A percentile compares a stretch with the other conserved stretches of the same genome.
phyloP scores from a whole-genome alignment of 30 jellyfish, hydroid and myxozoan genomes.

The Aurelia sp. region DNA sequence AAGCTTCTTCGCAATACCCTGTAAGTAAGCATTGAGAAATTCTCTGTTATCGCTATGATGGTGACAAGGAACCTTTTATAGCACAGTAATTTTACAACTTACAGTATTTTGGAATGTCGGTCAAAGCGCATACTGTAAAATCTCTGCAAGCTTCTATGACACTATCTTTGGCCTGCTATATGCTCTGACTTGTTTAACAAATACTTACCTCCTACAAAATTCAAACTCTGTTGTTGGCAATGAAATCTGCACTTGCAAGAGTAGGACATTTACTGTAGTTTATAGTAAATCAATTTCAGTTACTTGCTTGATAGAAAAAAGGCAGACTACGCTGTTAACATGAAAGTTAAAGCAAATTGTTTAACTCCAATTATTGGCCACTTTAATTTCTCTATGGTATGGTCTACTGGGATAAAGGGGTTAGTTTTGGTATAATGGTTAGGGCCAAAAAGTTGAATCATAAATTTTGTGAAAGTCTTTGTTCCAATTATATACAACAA shows the following conservation, averaged over 20 bases:
- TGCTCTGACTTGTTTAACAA: neutral
- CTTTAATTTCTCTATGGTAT: neutral
- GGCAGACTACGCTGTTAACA: no score
- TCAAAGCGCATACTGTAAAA: neutral
- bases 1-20: slow-evolving; percentile 31
- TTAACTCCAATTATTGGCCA: slow-evolving; percentile 6
- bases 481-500: no score
- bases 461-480: no score
- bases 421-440: neutral
- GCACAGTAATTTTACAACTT: neutral
- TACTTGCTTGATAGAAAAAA: no score
- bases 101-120: neutral
- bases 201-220: no score
- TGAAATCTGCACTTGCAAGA: no score
- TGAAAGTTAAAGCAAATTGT: neutral
- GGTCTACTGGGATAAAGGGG: neutral
- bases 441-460: neutral
- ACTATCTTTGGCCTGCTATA: neutral
- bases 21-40: neutral
- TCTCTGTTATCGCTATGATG: neutral
- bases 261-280: no score
- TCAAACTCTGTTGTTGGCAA: no score
- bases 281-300: no score
- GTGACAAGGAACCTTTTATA: neutral
- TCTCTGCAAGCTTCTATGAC: slow-evolving; percentile 1